phyloP scores from a whole-genome alignment of 2,113 vertebrate genomes.

The Electrona antarctica region DNA sequence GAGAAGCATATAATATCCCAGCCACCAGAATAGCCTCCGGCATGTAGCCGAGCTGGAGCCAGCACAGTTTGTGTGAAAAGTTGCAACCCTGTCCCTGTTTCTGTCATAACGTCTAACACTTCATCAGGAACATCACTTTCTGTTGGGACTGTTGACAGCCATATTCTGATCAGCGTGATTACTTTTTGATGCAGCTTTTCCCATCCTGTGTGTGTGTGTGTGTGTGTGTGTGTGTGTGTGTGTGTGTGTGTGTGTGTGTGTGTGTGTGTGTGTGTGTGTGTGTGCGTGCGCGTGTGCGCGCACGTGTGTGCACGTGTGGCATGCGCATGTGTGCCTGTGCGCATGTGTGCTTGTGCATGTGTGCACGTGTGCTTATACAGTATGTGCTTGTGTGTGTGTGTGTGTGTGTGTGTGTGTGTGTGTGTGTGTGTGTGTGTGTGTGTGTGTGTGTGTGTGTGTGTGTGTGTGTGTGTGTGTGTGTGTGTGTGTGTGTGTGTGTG shows the following conservation, averaged over 20 bases:
- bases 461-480: constrained; percentile 34
- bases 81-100: constrained; percentile 44
- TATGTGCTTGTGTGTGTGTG: too few relatives aligned
- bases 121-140: constrained; percentile 66
- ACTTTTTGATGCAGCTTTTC: constrained; percentile 70
- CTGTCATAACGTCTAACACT: constrained; percentile 49
- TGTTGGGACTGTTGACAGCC: constrained; percentile 64
- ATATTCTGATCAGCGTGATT: constrained; percentile 75
- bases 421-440: constrained; percentile 29
- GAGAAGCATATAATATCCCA: constrained; percentile 15
- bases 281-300: too few relatives aligned
- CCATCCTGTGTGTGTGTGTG: constrained; percentile 35
- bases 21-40: neutral
- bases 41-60: constrained; percentile 25
- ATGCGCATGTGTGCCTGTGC: too few relatives aligned
- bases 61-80: constrained; percentile 61
- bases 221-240: constrained; percentile 19
- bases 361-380: too few relatives aligned
- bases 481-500: neutral
- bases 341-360: too few relatives aligned
- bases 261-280: constrained; percentile 10
- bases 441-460: neutral
- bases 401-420: too few relatives aligned
- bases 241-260: neutral
- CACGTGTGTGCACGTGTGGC: too few relatives aligned